Base-by-base conservation (phyloP, 2,797 vertebrate genomes). In the Petrocephalus sullivani region DNA sequence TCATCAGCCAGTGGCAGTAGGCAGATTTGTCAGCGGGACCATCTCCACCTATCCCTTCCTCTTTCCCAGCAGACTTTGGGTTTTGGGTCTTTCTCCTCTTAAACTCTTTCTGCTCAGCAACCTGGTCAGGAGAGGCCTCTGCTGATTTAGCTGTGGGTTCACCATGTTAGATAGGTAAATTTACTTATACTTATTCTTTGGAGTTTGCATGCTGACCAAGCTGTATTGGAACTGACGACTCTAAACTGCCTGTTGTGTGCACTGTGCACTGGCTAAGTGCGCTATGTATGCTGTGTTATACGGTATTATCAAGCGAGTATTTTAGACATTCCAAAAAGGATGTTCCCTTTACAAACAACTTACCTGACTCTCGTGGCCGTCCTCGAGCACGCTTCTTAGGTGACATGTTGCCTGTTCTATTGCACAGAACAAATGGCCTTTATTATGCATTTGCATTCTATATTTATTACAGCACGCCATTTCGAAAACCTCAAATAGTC, bases 1-100 rank as follows among this genome's bases (percentile, higher is more conserved):
- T 99, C 97, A 99, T 97, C 90, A 99, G 93, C 98, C 98, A 99
- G 92, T 92, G 94, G 46, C 90, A 91, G 87, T 93, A 93, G 1
- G 86, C 28, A 0, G 90, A 28, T 28, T 84, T 88, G 0, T 82
- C 88, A 41, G 23, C 0, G 7, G 86, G 8, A 21, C 85, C 85
- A 41, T 23, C 88, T 51, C 75, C 78, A 19, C 88, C 89, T 87
- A 92, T 92, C 88, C 90, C 92, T 51, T 91, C 91, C 51, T 92
- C 83, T 0, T 87, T 92, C 33, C 87, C 88, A 0, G 88, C 23
- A 9, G 90, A 89, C 64, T 58, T 93, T 67, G 78, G 54, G 19
- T 81, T 85, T 78, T 90, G 84, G 89, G 92, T 91, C 90, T 95
- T 94, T 28, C 90, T 92, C 37, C 91, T 92, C 89, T 93, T 95